Conservation (phyloP, 2,113 vertebrate genomes). For the Marmota flaviventris region DNA sequence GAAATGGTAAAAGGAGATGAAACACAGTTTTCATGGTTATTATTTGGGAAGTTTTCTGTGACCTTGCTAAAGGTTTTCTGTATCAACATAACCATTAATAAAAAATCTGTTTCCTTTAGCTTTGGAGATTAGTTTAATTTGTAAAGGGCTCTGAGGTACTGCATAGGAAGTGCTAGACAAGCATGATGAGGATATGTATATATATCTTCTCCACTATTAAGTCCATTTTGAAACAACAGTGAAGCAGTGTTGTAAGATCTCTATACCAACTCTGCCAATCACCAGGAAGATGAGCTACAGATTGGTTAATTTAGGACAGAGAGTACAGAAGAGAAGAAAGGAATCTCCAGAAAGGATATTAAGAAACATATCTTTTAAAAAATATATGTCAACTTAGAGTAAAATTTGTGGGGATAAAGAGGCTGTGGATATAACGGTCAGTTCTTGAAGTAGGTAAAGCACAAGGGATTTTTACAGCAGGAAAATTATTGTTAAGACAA, state of each 20-base stretch:
- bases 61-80: slow-evolving; percentile 49
- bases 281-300: neutral
- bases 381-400: neutral
- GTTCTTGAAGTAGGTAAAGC: neutral
- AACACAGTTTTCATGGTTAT: neutral
- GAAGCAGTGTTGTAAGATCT: neutral
- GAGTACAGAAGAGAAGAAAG: neutral
- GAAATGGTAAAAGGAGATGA: slow-evolving; percentile 32
- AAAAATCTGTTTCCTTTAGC: slow-evolving; percentile 51
- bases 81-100: neutral
- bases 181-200: neutral
- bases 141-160: slow-evolving; percentile 11
- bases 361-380: neutral
- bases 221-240: slow-evolving; percentile 25
- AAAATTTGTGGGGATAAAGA: neutral
- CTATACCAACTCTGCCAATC: neutral
- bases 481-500: neutral
- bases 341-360: neutral
- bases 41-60: neutral
- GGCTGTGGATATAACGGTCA: neutral
- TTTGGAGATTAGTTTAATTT: slow-evolving; percentile 60
- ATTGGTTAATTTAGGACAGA: neutral
- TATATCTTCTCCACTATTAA: slow-evolving; percentile 31
- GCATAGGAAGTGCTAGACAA: slow-evolving; percentile 32
- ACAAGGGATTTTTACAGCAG: neutral